Base-by-base conservation (phyloP, 1,140 invertebrate genomes). In the Bombyx mori region DNA sequence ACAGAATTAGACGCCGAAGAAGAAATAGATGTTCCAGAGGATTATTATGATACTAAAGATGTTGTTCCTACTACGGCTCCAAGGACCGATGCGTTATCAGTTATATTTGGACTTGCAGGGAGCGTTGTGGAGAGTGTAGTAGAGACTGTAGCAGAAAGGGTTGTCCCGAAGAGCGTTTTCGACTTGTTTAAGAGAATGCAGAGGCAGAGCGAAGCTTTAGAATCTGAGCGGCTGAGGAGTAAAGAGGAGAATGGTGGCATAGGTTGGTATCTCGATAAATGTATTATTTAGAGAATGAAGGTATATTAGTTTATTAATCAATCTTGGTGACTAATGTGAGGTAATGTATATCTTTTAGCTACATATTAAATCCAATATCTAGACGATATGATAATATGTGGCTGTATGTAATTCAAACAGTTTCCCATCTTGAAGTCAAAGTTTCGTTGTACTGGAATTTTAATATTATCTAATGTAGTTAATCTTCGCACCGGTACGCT, bases 161-260 rank as follows among this genome's bases (percentile, higher is more conserved):
- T 88, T 0, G 76, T 89, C 2, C 88, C 88, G 0, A 81, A 87
- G 57, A 72, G 79, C 2, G 67, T 89, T 6, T 78, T 69, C 56
- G 86, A 88, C 60, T 58, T 89, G 22, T 82, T 86, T 42, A 85
- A 74, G 53, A 63, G 88, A 50, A 86, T 89, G 77, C 88, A 86
- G 66, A 72, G 66, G 42, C 82, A 83, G 60, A 82, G 69, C 59
- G 80, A 82, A 56, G 78, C 70, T 52, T 77, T 87, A 57, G 88
- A 89, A 71, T 81, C 83, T 0, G 81, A 88, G 47, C 81, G 77
- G 22, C 58, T 89, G 49, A 80, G 88, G 55, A 88, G 88, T 58
- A 73, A 77, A 53, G 88, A 89, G 69, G 88, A 89, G 59, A 89
- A 89, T 68, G 86, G 88, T 9, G 86, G 88, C 44, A 68, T 89